Evolutionary conservation across 2,113 vertebrate genomes (phyloP), one percentile per base, ranked within the genome.

Genomic region (Stercorarius parasiticus): DNA sequence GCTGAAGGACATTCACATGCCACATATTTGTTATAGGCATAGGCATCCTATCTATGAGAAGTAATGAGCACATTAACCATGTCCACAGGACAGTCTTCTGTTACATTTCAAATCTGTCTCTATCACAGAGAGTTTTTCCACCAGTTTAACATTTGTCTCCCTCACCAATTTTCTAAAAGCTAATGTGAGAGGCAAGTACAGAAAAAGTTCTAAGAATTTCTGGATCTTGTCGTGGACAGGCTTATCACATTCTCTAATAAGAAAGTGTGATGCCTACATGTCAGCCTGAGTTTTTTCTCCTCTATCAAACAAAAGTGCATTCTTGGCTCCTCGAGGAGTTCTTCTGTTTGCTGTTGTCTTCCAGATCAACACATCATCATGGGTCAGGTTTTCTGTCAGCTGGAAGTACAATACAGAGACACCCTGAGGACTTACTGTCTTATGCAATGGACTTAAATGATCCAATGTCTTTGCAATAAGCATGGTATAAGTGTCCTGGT

Each of bases 331-430:
- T 93, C 88, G 38, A 83, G 74, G 92, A 95, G 42, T 87, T 82
- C 72, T 85, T 95, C 77, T 93, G 42, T 93, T 97, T 96, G 66
- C 74, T 92, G 58, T 91, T 97, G 59, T 86, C 23, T 97, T 97
- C 87, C 67, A 96, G 53, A 97, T 94, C 95, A 97, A 92, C 95
- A 97, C 89, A 95, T 97, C 89, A 88, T 93, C 10, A 6, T 79
- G 94, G 92, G 93, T 94, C 93, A 92, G 81, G 52, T 88, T 97
- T 96, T 62, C 74, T 96, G 95, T 94, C 96, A 96, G 71, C 55
- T 96, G 87, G 49, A 96, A 97, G 93, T 65, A 87, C 55, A 93
- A 83, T 66, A 66, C n/a, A 90, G 77, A 96, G 93, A 67, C 36
- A 59, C 61, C 82, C 86, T 10, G 42, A 87, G 73, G 81, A 90